Conservation (phyloP, 2,113 vertebrate genomes). For the Ceyx cyanopectus region DNA sequence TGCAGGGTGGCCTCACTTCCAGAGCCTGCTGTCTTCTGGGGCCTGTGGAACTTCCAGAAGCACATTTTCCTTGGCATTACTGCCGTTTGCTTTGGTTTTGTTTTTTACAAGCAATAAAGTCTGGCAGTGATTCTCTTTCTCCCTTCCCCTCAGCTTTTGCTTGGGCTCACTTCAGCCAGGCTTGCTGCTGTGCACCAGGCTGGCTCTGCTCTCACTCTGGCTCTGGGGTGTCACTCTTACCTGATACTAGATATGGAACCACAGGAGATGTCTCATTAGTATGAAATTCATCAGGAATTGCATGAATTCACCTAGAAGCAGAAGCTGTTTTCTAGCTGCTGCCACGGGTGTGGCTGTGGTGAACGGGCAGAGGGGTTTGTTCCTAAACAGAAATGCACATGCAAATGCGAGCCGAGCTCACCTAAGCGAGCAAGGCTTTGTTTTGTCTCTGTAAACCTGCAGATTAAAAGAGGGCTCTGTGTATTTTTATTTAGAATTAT, state of each 20-base stretch:
- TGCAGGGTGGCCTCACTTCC: not conserved
- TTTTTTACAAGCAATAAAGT: not conserved
- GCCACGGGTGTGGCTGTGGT: not conserved
- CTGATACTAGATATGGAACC: not conserved
- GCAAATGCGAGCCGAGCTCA: not conserved
- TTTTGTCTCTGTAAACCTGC: not conserved
- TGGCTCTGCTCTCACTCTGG: not conserved
- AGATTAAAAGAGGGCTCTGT: not conserved
- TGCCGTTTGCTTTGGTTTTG: not conserved
- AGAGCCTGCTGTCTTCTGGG: not conserved
- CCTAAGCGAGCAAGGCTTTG: not conserved
- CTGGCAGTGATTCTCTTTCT: not conserved
- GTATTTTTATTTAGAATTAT: not conserved
- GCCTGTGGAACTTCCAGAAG: not conserved
- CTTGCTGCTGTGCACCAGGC: not conserved
- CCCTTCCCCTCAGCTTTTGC: not conserved
- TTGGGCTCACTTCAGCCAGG: not conserved
- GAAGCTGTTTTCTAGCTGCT: not conserved
- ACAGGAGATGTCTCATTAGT: not conserved
- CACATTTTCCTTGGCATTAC: fast-evolving
- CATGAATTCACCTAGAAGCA: not conserved
- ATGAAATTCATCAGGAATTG: not conserved
- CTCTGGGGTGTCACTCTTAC: not conserved
- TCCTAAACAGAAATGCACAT: not conserved
- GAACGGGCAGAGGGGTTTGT: not conserved